These are phyloP conservation scores for Ceyx margarethae DNA, from an alignment of 2,113 vertebrate genomes.

Conservation along the genomic window DNA sequence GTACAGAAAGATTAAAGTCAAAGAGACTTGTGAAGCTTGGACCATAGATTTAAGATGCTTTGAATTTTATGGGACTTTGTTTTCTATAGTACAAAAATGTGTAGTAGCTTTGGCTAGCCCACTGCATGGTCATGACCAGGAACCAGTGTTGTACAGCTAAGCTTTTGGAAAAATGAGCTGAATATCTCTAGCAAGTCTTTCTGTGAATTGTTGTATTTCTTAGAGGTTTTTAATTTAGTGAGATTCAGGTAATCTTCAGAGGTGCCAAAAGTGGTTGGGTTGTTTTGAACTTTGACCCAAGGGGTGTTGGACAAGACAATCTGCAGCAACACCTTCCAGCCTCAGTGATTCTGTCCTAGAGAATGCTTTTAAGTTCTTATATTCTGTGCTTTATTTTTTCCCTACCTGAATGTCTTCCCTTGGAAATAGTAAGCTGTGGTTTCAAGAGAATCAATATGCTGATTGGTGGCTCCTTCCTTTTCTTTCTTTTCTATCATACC, in stretches of 20 bases:
- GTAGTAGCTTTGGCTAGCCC: background rate
- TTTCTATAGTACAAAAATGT: background rate
- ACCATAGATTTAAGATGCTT: background rate
- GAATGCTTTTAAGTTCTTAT: background rate
- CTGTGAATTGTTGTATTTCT: background rate
- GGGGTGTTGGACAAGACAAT: background rate
- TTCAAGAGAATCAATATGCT: background rate
- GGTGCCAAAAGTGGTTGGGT: fast-evolving
- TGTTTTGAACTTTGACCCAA: background rate
- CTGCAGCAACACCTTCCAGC: background rate
- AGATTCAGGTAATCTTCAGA: background rate
- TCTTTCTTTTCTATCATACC: background rate
- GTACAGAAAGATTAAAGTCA: background rate
- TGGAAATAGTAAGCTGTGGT: background rate
- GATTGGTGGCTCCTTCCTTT: background rate
- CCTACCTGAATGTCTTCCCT: background rate
- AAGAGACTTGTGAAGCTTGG: background rate
- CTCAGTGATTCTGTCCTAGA: background rate
- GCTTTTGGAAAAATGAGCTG: background rate
- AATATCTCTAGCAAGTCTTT: background rate
- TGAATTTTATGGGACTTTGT: background rate
- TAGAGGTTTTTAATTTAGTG: background rate
- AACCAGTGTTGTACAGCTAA: background rate
- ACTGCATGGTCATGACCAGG: fast-evolving
- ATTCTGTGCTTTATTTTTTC: background rate